phyloP scores from a whole-genome alignment of 2,113 vertebrate species.

The Channa argus region DNA sequence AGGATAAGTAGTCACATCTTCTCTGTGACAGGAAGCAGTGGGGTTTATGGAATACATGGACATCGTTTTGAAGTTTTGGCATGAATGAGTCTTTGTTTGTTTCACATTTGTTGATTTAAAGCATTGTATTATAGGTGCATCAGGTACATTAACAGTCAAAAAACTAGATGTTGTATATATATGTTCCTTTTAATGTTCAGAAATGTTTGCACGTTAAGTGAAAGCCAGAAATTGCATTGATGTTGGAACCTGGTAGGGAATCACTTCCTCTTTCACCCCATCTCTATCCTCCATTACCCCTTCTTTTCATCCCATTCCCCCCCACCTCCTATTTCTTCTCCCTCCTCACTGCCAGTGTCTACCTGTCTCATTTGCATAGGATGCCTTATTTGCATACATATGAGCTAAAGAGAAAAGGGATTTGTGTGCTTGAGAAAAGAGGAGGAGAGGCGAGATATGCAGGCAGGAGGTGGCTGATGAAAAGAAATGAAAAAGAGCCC shows the following conservation, averaged over 20 bases:
- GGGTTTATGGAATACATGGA: conserved; percentile 33
- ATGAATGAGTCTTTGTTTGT: conserved; percentile 3
- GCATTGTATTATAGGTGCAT: neutral
- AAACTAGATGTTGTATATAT: neutral
- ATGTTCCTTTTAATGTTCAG: neutral
- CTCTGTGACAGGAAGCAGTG: conserved; percentile 29
- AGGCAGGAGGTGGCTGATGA: conserved; percentile 71
- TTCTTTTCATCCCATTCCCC: conserved; percentile 28
- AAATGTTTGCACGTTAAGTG: neutral
- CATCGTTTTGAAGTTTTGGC: conserved; percentile 7
- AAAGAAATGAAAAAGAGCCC: conserved; percentile 76
- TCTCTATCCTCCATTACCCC: conserved; percentile 32
- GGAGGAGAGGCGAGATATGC: conserved; percentile 65
- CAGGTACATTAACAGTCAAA: too few species aligned
- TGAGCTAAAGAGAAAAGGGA: conserved; percentile 80
- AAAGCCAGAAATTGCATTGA: conserved; percentile 19
- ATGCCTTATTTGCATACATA: conserved; percentile 83
- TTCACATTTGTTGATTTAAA: neutral
- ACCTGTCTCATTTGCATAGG: conserved; percentile 80
- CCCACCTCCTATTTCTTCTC: conserved; percentile 44
- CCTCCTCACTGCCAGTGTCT: conserved; percentile 49
- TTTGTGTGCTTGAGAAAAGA: conserved; percentile 62
- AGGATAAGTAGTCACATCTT: conserved; percentile 30
- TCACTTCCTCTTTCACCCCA: conserved; percentile 51
- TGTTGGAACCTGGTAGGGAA: conserved; percentile 22